Base-by-base conservation (phyloP, 2,888 invertebrate species). In the Leptinotarsa peninsularis region DNA sequence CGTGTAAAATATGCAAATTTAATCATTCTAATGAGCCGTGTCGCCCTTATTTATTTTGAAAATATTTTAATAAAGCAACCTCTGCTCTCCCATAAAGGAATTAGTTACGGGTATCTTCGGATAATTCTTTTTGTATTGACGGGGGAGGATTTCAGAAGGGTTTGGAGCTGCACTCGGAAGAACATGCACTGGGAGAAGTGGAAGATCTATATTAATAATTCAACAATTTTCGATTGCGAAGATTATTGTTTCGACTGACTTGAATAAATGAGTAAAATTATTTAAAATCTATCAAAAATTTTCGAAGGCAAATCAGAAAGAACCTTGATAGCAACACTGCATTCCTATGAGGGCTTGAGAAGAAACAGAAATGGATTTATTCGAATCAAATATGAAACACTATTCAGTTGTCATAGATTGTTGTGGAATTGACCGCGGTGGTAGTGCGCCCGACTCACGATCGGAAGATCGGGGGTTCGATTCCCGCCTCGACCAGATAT, bases 31-130 rank as follows among this genome's bases (percentile, higher is more conserved):
- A 82, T 83, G 82, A 81, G 82, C 79, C 81, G 79, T 81, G 77
- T 78, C 82, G 70, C 82, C 82, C 82, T 81, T 82, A 83, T 81
- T 83, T 82, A 81, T 81, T 79, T 76, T 79, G 78, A 78, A 81
- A 80, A 81, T 82, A 79, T 80, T 80, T 81, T 81, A 83, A 82
- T 83, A 80, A 81, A 80, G 77, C 78, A 63, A 52, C 76, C 69
- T 71, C 67, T 71, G 77, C 67, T 66, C 70, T 70, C 66, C 67
- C 78, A 75, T 76, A 74, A 76, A 76, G 43, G 67, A 74, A 81
- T 81, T 79, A 74, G 81, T 75, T 78, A 79, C 76, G 81, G 81
- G 78, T 81, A 72, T 79, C 78, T 80, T 80, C 76, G 71, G 74
- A 76, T 77, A 78, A 78, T 78, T 77, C 78, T 75, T 80, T 76